Evolutionary conservation across 2,888 invertebrate species (phyloP), one percentile per base, ranked within the genome.

Genomic region (Luperina testacea): DNA sequence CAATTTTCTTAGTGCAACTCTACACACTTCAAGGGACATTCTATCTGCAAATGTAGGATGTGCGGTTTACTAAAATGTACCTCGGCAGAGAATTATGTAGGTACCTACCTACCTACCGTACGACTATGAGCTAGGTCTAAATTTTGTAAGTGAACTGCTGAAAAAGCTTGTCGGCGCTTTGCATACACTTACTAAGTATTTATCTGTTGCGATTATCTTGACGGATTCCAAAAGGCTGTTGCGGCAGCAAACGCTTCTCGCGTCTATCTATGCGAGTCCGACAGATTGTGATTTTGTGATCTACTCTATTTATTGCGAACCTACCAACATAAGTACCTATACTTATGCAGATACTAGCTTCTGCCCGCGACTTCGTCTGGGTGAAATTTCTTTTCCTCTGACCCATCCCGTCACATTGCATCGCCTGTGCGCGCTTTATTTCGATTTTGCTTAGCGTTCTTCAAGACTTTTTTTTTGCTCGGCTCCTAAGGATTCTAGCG

Each of bases 261-360:
- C 82, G 88, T 85, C 82, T 85, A 89, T 88, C 90, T 84, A 83
- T 84, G 90, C 89, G 90, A 91, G 87, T 85, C 86, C 85, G 84
- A 88, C 89, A 87, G 91, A 93, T 93, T 90, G 86, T 85, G 73
- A 90, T 88, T 93, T 93, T 90, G 86, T 85, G 73, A 90, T 88
- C 90, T 88, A 84, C 89, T 87, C 85, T 78, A 86, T 82, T 83
- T 85, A 80, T 86, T 83, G 63, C 70, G 45, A 67, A 79, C 73
- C 73, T 86, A 83, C 75, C 77, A 81, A 83, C 78, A 59, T 17
- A 42, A 1, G 2, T 32, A 11, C 48, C 82, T 82, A 83, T 82
- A 83, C 84, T 83, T 87, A 87, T 86, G 88, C 70, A 83, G 78
- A 86, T 85, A 27, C 2, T 17, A 17, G 24, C n/a, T n/a, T n/a